Evolutionary conservation across 2,797 vertebrate species (phyloP), one percentile per base, ranked within the genome.

Genomic region (Enoplosus armatus): DNA sequence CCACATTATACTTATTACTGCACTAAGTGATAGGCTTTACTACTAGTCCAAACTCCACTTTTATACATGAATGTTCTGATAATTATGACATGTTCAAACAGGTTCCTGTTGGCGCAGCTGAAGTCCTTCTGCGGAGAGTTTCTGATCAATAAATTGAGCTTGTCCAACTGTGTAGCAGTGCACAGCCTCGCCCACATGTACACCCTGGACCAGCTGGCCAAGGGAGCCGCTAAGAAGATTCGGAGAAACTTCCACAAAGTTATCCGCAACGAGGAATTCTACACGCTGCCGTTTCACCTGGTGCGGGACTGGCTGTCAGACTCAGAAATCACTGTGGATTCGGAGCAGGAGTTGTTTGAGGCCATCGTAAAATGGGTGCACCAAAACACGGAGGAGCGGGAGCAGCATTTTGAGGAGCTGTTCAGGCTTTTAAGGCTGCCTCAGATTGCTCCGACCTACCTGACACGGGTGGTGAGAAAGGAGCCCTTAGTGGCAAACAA

Each of bases 141-240:
- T 81, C 93, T 98, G 72, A 97, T 97, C 95, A 97, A 96, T 89
- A 98, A 97, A 26, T 92, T 98, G 78, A 97, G 94, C 62, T 92
- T 98, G 41, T 96, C 96, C 37, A 98, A 98, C 87, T 98, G 97
- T 6, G 96, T 98, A 1, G 97, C 97, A 0, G 95, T 98, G 77
- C 97, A 98, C 90, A 97, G 97, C 85, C 90, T 98, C 72, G 97
- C 97, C 27, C 96, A 97, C 88, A 97, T 97, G 96, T 98, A 98
- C 71, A 96, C 96, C 3, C 85, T 98, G 82, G 97, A 96, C 67
- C 96, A 96, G 55, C 93, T 98, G 78, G 95, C 96, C 29, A 91
- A 96, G 75, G 95, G 95, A 77, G 96, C 97, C 0, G 96, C 97
- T 0, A 95, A 96, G 77, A 97, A 96, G 90, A 97, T 98, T 64